Percentiles rank a stretch among this genome's conserved stretches.
phyloP scores from a whole-genome alignment of 2,888 invertebrate species.

The Tenthredo distinguenda region DNA sequence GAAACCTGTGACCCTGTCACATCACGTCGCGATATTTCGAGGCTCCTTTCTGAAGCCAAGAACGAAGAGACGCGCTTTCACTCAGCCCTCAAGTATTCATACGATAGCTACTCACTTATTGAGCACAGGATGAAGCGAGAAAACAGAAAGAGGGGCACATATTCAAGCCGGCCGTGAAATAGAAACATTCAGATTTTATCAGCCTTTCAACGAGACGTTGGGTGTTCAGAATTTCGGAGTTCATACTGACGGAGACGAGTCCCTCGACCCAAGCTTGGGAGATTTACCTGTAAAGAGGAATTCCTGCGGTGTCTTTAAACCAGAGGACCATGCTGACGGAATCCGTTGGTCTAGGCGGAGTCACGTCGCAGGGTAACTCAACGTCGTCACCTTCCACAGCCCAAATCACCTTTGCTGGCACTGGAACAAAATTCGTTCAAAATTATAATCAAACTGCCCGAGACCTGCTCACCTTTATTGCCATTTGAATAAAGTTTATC shows the following conservation, averaged over 20 bases:
- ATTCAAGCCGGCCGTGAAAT: constrained; percentile 6
- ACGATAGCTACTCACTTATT: background rate
- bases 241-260: background rate
- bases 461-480: too few relatives aligned
- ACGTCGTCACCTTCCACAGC: constrained; percentile 88
- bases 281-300: constrained; percentile 91
- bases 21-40: background rate
- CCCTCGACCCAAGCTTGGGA: background rate
- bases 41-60: background rate
- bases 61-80: background rate
- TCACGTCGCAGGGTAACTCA: constrained; percentile 91
- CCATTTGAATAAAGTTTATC: background rate
- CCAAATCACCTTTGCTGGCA: constrained; percentile 86
- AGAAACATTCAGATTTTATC: background rate
- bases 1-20: background rate
- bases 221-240: background rate
- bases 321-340: constrained; percentile 91
- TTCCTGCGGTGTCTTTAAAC: constrained; percentile 92
- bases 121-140: background rate
- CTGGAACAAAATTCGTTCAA: constrained; percentile 77
- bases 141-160: background rate
- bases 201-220: background rate
- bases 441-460: background rate
- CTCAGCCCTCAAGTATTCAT: background rate
- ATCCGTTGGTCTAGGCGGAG: constrained; percentile 85